These are phyloP conservation scores for Phataginus tricuspis DNA, from an alignment of 2,797 vertebrate species.

Conservation along the genomic window DNA sequence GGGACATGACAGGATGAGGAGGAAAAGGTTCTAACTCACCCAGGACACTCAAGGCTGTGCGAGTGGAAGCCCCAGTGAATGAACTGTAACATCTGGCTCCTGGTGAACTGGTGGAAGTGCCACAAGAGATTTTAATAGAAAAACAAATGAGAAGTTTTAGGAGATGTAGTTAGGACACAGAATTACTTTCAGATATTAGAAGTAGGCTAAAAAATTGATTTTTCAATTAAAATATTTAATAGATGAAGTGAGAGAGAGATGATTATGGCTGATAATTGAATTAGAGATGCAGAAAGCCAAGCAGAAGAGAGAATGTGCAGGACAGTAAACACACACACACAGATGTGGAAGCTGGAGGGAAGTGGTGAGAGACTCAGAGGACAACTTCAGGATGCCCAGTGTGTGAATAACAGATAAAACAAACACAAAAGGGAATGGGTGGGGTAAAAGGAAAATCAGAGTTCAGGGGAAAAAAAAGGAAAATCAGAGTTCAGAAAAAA, in stretches of 20 bases:
- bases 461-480: no score
- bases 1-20: background rate
- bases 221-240: background rate
- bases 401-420: background rate
- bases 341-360: background rate
- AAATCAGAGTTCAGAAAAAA: background rate
- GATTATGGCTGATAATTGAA: background rate
- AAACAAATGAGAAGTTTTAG: background rate
- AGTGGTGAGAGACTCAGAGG: background rate
- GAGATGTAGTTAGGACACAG: background rate
- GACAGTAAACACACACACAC: background rate
- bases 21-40: background rate
- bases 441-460: no score
- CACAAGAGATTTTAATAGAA: background rate
- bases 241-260: background rate
- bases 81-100: background rate
- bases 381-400: background rate
- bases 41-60: background rate
- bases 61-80: background rate
- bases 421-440: background rate
- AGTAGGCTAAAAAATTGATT: background rate
- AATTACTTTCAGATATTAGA: background rate
- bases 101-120: background rate
- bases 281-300: background rate
- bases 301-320: background rate